These are phyloP conservation scores for Tenrec ecaudatus DNA, from an alignment of 2,113 vertebrate species.

Conservation along the genomic window DNA sequence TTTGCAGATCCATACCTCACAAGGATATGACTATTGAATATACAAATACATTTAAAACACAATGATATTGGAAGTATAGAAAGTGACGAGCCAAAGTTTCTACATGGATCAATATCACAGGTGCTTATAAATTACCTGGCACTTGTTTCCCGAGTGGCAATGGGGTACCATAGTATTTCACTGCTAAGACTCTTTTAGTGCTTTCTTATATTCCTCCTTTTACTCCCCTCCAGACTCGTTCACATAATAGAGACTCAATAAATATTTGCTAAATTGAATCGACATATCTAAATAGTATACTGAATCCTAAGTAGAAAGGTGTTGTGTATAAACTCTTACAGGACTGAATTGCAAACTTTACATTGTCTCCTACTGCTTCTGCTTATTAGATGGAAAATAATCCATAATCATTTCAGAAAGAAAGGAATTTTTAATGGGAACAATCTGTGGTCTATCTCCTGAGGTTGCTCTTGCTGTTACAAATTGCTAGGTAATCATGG, in stretches of 20 bases:
- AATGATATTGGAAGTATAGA: background rate
- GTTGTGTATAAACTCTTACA: background rate
- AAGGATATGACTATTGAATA: fast-evolving
- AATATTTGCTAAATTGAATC: constrained; percentile 55
- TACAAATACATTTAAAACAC: background rate
- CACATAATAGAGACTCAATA: background rate
- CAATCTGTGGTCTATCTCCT: background rate
- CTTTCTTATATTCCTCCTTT: background rate
- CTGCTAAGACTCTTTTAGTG: background rate
- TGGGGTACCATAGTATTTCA: background rate
- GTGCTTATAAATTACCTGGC: background rate
- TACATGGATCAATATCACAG: background rate
- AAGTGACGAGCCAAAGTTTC: background rate
- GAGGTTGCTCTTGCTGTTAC: background rate
- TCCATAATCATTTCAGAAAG: constrained; percentile 48
- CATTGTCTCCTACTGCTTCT: constrained; percentile 37
- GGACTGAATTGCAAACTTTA: constrained; percentile 6
- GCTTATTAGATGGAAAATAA: constrained; percentile 11
- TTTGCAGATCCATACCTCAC: background rate
- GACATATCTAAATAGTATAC: constrained; percentile 44
- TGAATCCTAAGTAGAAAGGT: background rate
- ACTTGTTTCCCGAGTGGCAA: background rate
- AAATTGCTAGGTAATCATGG: background rate
- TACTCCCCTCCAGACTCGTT: background rate
- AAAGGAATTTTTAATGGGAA: constrained; percentile 38